Conservation (phyloP, 1,140 invertebrate species). For the Platyscapa corneri region DNA sequence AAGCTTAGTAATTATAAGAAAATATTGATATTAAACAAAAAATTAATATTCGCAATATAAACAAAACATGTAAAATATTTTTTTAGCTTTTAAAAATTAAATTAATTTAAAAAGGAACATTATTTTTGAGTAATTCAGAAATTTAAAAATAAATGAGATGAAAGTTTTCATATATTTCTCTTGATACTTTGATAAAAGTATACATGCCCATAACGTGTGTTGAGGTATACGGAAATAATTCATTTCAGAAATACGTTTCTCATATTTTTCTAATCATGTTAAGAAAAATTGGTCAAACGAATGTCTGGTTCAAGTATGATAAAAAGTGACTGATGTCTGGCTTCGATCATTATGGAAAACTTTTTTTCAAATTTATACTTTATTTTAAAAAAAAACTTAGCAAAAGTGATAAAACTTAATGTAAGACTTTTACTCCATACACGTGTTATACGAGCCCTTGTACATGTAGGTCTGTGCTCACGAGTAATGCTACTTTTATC, state of each 20-base stretch:
- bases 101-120: too few relatives aligned
- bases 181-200: neutral
- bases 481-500: neutral
- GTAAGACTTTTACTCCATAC: neutral
- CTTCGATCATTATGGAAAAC: neutral
- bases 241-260: neutral
- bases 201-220: neutral
- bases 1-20: too few relatives aligned
- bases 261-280: neutral
- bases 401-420: neutral
- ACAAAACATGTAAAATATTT: too few relatives aligned
- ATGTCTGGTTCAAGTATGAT: neutral
- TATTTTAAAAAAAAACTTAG: neutral
- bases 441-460: neutral
- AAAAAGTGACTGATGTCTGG: neutral
- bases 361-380: neutral
- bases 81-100: too few relatives aligned
- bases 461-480: neutral
- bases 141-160: too few relatives aligned
- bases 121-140: too few relatives aligned
- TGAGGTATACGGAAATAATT: neutral
- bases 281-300: neutral
- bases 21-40: too few relatives aligned
- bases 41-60: too few relatives aligned
- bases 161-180: neutral